These are phyloP conservation scores for Pseudomyrmex concolor DNA, from an alignment of 1,140 invertebrate genomes.

Conservation along the genomic window DNA sequence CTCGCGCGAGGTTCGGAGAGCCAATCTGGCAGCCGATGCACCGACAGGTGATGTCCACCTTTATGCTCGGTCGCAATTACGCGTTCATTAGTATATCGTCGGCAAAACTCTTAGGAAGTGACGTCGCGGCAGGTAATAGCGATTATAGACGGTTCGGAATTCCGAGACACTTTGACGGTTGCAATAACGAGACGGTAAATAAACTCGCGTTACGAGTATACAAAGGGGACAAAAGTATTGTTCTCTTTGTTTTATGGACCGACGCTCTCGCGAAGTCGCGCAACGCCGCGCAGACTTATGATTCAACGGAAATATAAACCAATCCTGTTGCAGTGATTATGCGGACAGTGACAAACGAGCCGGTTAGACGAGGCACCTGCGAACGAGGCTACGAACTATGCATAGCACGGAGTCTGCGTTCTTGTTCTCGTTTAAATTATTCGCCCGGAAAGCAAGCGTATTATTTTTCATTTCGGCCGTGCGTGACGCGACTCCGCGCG, in stretches of 20 bases:
- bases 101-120: conserved; percentile 69
- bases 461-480: conserved; percentile 33
- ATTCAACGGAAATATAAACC: conserved; percentile 48
- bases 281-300: not conserved
- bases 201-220: not conserved
- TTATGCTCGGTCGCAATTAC: conserved; percentile 60
- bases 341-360: conserved; percentile 48
- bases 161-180: conserved; percentile 46
- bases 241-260: conserved; percentile 18
- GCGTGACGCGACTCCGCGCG: not conserved
- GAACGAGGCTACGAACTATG: conserved; percentile 37
- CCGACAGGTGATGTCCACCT: conserved; percentile 36
- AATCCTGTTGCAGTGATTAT: conserved; percentile 46
- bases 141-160: conserved; percentile 68
- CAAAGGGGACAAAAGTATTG: conserved; percentile 24
- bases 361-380: conserved; percentile 46
- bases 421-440: conserved; percentile 35
- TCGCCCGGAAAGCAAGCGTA: conserved; percentile 1
- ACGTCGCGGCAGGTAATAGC: conserved; percentile 70
- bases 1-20: not conserved
- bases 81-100: conserved; percentile 74
- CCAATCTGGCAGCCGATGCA: conserved; percentile 28
- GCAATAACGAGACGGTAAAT: conserved; percentile 21
- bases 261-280: conserved; percentile 21
- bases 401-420: conserved; percentile 14